Percentiles rank a stretch among this genome's conserved stretches.
Evolutionary conservation across 2,888 invertebrate species (phyloP).

Genomic region (Ctena decussata): DNA sequence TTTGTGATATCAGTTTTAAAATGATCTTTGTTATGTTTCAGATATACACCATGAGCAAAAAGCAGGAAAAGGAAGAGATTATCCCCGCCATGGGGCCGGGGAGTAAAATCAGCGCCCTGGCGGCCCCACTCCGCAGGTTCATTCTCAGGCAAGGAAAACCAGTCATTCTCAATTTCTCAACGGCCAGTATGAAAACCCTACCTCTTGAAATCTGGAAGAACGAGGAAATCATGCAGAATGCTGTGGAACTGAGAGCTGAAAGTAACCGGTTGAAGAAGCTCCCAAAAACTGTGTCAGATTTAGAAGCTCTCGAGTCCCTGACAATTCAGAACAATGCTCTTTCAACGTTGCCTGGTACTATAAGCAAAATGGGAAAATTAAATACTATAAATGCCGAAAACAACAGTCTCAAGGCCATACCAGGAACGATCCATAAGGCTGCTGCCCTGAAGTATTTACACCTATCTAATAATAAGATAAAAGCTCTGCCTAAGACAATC

Average conservation of each 20-base stretch:
- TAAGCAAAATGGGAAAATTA: constrained; percentile 75
- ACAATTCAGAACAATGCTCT: constrained; percentile 80
- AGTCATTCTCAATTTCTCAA: constrained; percentile 76
- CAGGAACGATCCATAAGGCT: constrained; percentile 79
- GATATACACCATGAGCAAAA: constrained; percentile 69
- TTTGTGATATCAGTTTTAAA: too few relatives aligned
- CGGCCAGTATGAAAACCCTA: constrained; percentile 75
- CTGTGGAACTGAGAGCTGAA: constrained; percentile 77
- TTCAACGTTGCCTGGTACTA: constrained; percentile 75
- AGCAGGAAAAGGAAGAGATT: constrained; percentile 81
- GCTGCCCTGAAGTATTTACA: constrained; percentile 71
- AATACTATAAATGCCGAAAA: constrained; percentile 71
- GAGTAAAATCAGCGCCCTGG: constrained; percentile 84
- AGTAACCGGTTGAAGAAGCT: constrained; percentile 85
- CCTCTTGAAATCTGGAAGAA: constrained; percentile 84
- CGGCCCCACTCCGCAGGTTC: constrained; percentile 76
- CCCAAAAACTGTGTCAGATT: constrained; percentile 79
- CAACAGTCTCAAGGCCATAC: constrained; percentile 77
- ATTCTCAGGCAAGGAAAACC: constrained; percentile 70
- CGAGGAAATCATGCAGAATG: constrained; percentile 78
- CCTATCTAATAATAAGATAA: constrained; percentile 83
- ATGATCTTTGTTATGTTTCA: neutral
- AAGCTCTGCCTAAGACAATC: constrained; percentile 83
- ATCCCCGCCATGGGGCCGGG: constrained; percentile 85
- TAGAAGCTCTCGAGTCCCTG: constrained; percentile 74